phyloP scores from a whole-genome alignment of 2,113 vertebrate genomes.

The Notarius quadriscutis region DNA sequence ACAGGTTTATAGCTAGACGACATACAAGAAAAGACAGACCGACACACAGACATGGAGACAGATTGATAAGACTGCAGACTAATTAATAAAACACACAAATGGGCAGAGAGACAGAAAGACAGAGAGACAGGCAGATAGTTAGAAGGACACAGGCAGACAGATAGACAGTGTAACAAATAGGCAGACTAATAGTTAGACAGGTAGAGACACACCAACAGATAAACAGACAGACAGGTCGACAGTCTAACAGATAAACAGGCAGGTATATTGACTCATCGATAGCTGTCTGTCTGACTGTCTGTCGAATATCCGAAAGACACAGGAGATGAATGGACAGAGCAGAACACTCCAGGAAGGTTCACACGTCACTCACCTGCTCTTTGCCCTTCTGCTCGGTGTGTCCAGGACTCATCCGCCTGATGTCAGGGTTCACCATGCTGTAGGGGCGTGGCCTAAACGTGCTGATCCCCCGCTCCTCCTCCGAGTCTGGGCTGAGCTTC shows the following conservation, averaged over 20 bases:
- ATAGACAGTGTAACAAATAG: not conserved
- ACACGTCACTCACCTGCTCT: conserved; percentile 20
- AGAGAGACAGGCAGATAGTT: not conserved
- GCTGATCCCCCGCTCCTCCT: conserved; percentile 70
- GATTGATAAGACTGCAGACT: not conserved
- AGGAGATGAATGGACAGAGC: not conserved
- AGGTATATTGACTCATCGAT: not conserved
- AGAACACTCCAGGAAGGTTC: not conserved
- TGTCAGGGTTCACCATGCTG: conserved; percentile 80
- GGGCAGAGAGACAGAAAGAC: not conserved
- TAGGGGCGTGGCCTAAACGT: conserved; percentile 79
- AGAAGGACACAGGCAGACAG: not conserved
- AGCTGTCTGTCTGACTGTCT: too few species aligned
- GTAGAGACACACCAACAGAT: not conserved
- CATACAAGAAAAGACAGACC: not conserved
- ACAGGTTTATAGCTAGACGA: not conserved
- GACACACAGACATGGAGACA: not conserved
- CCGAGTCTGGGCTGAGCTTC: conserved; percentile 61
- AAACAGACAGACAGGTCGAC: not conserved
- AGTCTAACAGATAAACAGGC: not conserved
- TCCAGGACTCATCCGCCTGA: conserved; percentile 63
- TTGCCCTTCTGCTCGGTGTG: conserved; percentile 14
- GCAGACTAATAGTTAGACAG: not conserved
- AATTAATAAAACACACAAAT: not conserved
- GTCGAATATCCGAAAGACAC: not conserved